Conservation (phyloP, 1,140 invertebrate genomes). For the Tribolium castaneum region DNA sequence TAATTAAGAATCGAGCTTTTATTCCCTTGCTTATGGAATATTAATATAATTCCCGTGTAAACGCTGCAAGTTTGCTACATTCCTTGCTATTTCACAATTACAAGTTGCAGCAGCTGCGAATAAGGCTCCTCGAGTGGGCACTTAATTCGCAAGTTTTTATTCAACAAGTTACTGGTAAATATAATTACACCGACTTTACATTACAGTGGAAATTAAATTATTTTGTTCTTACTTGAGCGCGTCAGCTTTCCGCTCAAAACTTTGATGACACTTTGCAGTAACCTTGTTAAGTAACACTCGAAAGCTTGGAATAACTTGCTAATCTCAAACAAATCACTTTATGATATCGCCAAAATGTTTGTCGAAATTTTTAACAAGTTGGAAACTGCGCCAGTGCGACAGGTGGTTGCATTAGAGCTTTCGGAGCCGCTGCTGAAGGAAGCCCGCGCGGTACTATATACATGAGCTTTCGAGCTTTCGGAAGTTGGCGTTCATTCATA, state of each 20-base stretch:
- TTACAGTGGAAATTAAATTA: conserved; percentile 22
- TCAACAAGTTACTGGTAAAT: conserved; percentile 10
- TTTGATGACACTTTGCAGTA: conserved; percentile 25
- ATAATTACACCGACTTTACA: conserved; percentile 11
- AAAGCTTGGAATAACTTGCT: neutral
- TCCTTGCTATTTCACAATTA: neutral
- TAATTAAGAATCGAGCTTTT: neutral
- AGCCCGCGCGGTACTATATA: conserved; percentile 45
- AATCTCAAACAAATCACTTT: conserved; percentile 21
- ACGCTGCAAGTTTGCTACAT: neutral
- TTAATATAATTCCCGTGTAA: neutral
- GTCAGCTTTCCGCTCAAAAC: conserved; percentile 1
- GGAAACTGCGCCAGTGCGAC: conserved; percentile 21
- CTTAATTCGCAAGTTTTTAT: conserved; percentile 14
- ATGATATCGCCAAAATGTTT: neutral
- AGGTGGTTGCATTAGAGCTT: conserved; percentile 36
- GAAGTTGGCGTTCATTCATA: conserved; percentile 20
- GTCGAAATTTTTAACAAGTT: conserved; percentile 19
- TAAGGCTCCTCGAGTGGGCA: neutral
- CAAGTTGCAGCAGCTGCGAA: neutral
- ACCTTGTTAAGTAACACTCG: neutral
- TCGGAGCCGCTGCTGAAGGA: conserved; percentile 14
- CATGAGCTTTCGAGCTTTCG: conserved; percentile 44
- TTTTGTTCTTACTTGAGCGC: conserved; percentile 22
- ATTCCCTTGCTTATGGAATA: neutral